Base-by-base conservation (phyloP, 2,797 vertebrate genomes). In the Enteromius paludinosus region DNA sequence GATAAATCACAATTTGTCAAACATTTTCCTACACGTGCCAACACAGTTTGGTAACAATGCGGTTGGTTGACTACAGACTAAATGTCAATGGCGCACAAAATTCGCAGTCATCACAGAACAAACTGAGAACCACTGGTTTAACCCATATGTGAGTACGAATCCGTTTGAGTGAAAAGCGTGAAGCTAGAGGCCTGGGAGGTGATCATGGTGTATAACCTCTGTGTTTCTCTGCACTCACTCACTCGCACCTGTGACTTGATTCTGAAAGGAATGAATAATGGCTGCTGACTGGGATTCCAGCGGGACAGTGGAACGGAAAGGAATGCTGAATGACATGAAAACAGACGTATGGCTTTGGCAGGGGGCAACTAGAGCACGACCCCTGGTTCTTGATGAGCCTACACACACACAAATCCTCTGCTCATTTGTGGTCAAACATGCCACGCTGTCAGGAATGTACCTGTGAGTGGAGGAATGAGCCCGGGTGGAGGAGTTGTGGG, bases 401-500 rank as follows among this genome's bases (percentile, higher is more conserved):
- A 17, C 23, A 68, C 75, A 68, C 75, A 70, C 70, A 56, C 49
- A 79, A 49, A 75, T 69, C 66, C 38, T 78, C 12, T 3, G 35
- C 30, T 64, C 20, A 54, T 30, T 45, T 56, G 11, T 66, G n/a
- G 12, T 70, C 56, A 52, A 33, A 45, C 52, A 69, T 20, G 43
- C 61, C 38, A 35, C 20, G 3, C 30, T 10, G 43, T n/a, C 30
- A 66, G 79, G 71, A 54, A 54, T n/a, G 90, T 90, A 96, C 96
- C 98, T 98, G 93, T 98, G 97, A 92, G 96, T 97, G 90, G 97
- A 98, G 5, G 97, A 97, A 91, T 97, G 97, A 70, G 96, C 97
- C 89, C 95, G 96, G 73, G 97, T 97, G 92, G 97, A 98, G 89
- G 97, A 97, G 91, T 97, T 97, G 92, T 98, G 97, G 84, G 98